These are phyloP conservation scores for Julus scanicus DNA, from an alignment of 2,888 invertebrate genomes.

Conservation along the genomic window DNA sequence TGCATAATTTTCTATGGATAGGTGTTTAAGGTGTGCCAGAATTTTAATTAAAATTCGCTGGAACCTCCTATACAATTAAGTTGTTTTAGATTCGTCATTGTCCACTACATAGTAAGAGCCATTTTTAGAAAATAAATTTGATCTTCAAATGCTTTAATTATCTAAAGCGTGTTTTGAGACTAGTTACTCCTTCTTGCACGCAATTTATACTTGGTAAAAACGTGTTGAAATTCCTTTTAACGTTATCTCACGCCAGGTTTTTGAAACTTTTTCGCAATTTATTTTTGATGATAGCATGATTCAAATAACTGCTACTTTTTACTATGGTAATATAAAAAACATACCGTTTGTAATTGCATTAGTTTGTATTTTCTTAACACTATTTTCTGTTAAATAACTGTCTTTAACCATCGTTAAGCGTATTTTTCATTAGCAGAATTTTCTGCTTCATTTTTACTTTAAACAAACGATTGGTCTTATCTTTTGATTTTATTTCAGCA, in stretches of 20 bases:
- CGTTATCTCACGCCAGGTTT: background rate
- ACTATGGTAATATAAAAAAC: too few species aligned
- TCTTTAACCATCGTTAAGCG: too few species aligned
- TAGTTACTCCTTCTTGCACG: background rate
- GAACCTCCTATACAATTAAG: constrained; percentile 37
- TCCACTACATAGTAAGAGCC: background rate
- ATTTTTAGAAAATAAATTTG: constrained; percentile 16
- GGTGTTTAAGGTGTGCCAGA: constrained; percentile 9
- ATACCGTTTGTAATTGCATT: too few species aligned
- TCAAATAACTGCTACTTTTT: too few species aligned
- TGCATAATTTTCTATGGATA: background rate
- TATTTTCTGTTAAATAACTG: too few species aligned
- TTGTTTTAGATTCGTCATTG: constrained; percentile 41
- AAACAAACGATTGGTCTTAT: too few species aligned
- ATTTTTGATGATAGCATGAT: too few species aligned
- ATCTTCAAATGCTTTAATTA: constrained; percentile 12
- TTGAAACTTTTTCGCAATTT: background rate
- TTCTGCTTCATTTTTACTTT: too few species aligned
- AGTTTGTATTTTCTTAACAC: too few species aligned
- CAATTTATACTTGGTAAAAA: background rate
- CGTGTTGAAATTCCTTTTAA: background rate
- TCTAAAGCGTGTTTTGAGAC: background rate
- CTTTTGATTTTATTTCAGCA: too few species aligned
- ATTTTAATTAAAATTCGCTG: constrained; percentile 18
- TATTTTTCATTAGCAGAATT: too few species aligned